Evolutionary conservation across 2,888 invertebrate genomes (phyloP).

Genomic region (Microctonus brassicae): DNA sequence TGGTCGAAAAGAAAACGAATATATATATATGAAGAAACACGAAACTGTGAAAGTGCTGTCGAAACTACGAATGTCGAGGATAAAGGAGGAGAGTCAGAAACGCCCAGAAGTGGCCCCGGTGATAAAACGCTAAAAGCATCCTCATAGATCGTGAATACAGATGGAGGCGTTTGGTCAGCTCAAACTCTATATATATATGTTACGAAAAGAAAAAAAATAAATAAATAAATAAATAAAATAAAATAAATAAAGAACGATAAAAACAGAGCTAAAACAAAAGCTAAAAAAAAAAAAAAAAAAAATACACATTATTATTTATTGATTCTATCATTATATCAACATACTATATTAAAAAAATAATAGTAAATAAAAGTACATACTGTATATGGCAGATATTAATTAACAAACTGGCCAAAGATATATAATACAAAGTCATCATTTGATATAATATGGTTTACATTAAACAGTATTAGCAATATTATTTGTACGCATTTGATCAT

Average conservation of each 20-base stretch:
- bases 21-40: conserved; percentile 20
- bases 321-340: not conserved
- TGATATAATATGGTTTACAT: no score
- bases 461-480: no score
- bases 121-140: conserved; percentile 62
- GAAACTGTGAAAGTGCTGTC: conserved; percentile 33
- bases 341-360: not conserved
- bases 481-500: no score
- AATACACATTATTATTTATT: not conserved
- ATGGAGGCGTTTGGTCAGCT: conserved; percentile 45
- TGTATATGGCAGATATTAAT: no score
- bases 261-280: not conserved
- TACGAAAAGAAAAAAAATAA: not conserved
- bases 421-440: no score
- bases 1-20: not conserved
- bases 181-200: not conserved
- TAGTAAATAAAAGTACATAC: no score
- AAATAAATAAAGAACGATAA: not conserved
- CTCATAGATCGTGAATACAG: conserved; percentile 53
- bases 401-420: no score
- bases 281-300: not conserved
- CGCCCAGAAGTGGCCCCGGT: conserved; percentile 52
- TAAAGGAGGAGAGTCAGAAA: conserved; percentile 44
- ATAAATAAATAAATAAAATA: not conserved
- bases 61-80: conserved; percentile 36